Evolutionary conservation across 2,888 invertebrate species (phyloP), one percentile per base, ranked within the genome.

Genomic region (Drosophila stalkeri): DNA sequence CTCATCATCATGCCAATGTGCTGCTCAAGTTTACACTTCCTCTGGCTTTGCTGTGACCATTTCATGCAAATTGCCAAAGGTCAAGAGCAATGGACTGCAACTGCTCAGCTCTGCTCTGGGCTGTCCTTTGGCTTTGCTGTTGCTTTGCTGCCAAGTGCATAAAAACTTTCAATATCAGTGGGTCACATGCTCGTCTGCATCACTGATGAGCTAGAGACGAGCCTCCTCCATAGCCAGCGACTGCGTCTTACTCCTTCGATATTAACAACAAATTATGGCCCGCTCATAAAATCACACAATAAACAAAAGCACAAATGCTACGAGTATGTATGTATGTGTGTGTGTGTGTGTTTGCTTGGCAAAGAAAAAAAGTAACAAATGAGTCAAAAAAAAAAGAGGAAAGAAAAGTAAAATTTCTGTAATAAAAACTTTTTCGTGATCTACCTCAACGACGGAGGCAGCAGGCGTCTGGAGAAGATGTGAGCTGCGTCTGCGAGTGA

Each of bases 111-210:
- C 11, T 20, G 54, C 23, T 23, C 54, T 23, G 37, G 46, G 47
- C 11, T 23, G 41, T 57, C 47, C 20, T 51, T 20, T 27, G 27
- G 27, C 6, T 6, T 27, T 52, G 35, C 33, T 46, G 12, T 11
- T 78, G 65, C 8, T 70, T 46, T 62, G 64, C 37, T 39, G 72
- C 44, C 74, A 81, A 85, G 81, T 80, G 87, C 87, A 89, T 88
- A 88, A 90, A 86, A 90, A 90, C 70, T 86, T 86, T 86, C 86
- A 90, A 76, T 90, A 86, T 81, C 89, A 86, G 80, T 86, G 86
- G 86, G 86, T 90, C 86, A 86, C 89, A 83, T 83, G 90, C 86
- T 83, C 84, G 90, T 86, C 81, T 89, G 90, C 86, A 86, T 86
- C 89, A 80, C 89, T 82, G 86, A 90, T 86, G 86, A 86, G 90